phyloP scores from a whole-genome alignment of 2,797 vertebrate species.

The Cygnus olor region DNA sequence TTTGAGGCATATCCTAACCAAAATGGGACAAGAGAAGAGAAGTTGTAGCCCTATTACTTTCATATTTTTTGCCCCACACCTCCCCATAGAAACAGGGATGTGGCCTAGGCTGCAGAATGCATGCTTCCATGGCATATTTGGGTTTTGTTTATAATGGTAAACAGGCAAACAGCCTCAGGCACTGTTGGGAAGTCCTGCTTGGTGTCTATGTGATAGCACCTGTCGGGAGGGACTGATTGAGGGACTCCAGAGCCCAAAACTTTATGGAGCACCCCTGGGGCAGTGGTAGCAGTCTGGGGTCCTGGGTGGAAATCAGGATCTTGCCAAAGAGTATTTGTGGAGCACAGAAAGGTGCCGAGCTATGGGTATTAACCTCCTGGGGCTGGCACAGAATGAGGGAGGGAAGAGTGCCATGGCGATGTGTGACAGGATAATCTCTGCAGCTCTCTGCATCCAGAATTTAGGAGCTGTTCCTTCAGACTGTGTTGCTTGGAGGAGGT shows the following conservation, averaged over 20 bases:
- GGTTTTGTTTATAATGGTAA: neutral
- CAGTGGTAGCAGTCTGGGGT: neutral
- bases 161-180: neutral
- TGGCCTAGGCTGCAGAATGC: neutral
- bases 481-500: neutral
- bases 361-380: neutral
- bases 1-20: neutral
- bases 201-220: neutral
- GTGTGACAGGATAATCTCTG: neutral
- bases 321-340: neutral
- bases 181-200: neutral
- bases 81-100: neutral
- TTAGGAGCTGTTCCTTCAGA: conserved; percentile 18
- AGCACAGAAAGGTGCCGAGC: neutral
- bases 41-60: neutral
- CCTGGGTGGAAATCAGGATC: neutral
- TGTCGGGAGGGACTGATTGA: neutral
- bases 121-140: neutral
- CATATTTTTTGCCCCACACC: neutral
- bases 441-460: neutral
- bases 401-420: neutral
- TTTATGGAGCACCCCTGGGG: fast-evolving
- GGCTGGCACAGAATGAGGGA: neutral
- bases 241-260: neutral
- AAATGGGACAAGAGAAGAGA: conserved; percentile 1